Evolutionary conservation across 2,113 vertebrate genomes (phyloP), one percentile per base, ranked within the genome.

Genomic region (Nothocercus julius): DNA sequence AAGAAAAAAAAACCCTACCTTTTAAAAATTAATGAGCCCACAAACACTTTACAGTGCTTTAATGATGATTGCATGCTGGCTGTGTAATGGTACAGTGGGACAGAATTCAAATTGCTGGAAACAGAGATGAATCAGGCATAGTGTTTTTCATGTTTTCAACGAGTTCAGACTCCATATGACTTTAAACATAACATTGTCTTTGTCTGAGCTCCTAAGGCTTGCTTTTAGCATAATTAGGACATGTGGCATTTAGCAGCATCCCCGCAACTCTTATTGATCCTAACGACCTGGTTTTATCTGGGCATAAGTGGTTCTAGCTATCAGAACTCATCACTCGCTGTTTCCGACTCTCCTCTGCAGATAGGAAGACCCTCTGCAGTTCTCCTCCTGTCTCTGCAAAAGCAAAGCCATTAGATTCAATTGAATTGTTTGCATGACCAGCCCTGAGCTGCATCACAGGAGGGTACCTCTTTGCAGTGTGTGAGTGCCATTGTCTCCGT

Each of bases 401-500:
- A 81, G 64, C 76, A 77, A 83, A 74, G 11, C 54, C 32, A 5
- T 36, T 0, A 0, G 32, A 13, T 53, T 74, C 32, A 24, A 36
- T 30, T 27, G 64, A 76, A 24, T 2, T 78, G 40, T 56, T 49
- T 61, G 81, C 58, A 53, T n/a, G 54, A 62, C 54, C 15, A 30
- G 49, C 40, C 25, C 36, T 9, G 44, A 61, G 69, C 51, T 38
- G 40, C 68, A 53, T 56, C 8, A 0, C 27, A 4, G 18, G 45
- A 27, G 62, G 1, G 38, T 11, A 58, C 54, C 54, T 58, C 54
- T 18, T 32, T 58, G 54, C 77, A 34, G 56, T 0, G 0, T 28
- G 3, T 1, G 3, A 56, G 63, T 42, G 25, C 38, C 4, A 0
- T 0, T 0, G 15, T 25, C 54, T 72, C 67, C 4, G 0, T 51